phyloP scores from a whole-genome alignment of 2,888 invertebrate genomes.

The Tenthredo scrophulariae region DNA sequence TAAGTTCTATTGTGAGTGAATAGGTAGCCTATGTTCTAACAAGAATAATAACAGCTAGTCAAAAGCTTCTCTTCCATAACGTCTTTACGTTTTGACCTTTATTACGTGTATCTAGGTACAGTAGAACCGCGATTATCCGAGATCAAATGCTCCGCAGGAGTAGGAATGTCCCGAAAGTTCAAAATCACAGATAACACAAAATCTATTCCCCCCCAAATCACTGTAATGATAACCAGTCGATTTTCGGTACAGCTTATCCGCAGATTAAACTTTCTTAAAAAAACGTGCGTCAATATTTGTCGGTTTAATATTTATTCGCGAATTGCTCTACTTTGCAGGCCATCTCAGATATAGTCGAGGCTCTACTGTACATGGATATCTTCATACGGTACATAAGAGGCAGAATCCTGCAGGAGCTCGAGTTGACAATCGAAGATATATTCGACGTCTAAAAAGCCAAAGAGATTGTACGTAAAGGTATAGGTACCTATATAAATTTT shows the following conservation, averaged over 20 bases:
- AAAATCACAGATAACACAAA: neutral
- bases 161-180: neutral
- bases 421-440: neutral
- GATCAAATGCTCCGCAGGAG: no score
- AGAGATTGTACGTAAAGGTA: neutral
- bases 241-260: no score
- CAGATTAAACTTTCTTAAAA: no score
- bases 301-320: no score
- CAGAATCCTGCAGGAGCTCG: neutral
- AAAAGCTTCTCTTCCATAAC: constrained; percentile 11
- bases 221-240: no score
- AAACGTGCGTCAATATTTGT: no score
- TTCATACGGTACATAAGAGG: neutral
- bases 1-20: constrained; percentile 12
- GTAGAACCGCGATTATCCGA: neutral
- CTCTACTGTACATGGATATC: neutral
- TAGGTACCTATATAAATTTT: neutral
- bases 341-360: no score
- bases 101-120: neutral
- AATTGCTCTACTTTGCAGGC: no score
- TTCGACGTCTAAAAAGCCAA: neutral
- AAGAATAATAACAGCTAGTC: neutral
- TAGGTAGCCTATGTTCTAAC: constrained; percentile 5
- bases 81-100: constrained; percentile 19
- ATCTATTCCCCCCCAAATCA: no score